phyloP scores from a whole-genome alignment of 2,113 vertebrate species.

The Zosterops japonicus region DNA sequence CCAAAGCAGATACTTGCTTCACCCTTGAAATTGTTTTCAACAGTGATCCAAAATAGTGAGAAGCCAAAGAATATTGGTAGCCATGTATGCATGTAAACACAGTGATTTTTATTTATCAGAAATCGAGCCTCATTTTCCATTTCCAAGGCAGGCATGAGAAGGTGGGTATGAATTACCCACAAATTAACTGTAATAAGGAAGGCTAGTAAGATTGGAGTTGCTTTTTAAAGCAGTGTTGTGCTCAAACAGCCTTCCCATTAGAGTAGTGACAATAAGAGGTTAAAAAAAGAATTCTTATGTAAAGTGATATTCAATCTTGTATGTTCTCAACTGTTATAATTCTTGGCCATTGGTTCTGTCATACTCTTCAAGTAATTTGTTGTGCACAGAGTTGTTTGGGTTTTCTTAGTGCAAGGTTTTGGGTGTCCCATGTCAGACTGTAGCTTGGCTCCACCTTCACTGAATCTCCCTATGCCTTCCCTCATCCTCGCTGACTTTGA shows the following conservation, averaged over 20 bases:
- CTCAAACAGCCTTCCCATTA: background rate
- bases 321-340: background rate
- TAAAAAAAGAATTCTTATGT: background rate
- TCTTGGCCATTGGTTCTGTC: background rate
- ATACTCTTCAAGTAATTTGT: background rate
- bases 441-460: background rate
- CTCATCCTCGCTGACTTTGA: background rate
- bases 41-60: background rate
- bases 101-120: background rate
- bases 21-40: background rate
- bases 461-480: background rate
- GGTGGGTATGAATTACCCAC: background rate
- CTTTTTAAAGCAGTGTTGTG: background rate
- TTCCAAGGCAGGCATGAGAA: background rate
- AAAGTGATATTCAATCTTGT: background rate
- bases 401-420: background rate
- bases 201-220: background rate
- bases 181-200: background rate
- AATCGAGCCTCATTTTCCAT: background rate
- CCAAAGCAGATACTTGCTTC: background rate
- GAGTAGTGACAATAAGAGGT: background rate
- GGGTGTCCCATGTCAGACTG: background rate
- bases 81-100: background rate
- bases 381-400: background rate
- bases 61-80: background rate